A percentile compares a stretch with the other conserved stretches of the same genome.
These are phyloP conservation scores for Myotis findleyi DNA, from an alignment of 2,797 vertebrate species.

Conservation along the genomic window DNA sequence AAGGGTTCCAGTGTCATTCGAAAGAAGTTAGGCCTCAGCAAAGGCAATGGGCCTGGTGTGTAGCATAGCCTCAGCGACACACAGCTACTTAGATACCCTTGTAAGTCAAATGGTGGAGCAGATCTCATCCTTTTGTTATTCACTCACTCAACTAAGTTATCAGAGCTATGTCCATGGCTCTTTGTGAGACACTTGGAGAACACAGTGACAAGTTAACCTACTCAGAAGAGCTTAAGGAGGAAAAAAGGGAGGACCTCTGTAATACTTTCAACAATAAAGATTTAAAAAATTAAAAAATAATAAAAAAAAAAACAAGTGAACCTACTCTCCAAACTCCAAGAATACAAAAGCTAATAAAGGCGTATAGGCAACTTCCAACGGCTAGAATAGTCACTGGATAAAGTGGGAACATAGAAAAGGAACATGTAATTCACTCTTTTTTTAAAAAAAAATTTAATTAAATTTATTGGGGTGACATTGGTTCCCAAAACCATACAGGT, in stretches of 20 bases:
- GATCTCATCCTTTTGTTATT: not conserved
- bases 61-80: not conserved
- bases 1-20: constrained; percentile 34
- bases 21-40: constrained; percentile 1
- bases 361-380: not conserved
- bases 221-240: too few relatives aligned
- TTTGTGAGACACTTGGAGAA: not conserved
- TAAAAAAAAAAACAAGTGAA: too few relatives aligned
- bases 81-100: not conserved
- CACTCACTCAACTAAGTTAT: not conserved
- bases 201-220: not conserved
- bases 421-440: not conserved
- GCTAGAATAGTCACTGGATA: not conserved
- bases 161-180: not conserved
- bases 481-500: not conserved
- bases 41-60: not conserved
- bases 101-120: not conserved
- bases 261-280: too few relatives aligned
- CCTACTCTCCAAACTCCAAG: not conserved
- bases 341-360: not conserved
- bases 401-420: not conserved
- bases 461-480: not conserved
- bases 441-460: not conserved
- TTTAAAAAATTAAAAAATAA: too few relatives aligned
- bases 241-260: too few relatives aligned